Conservation (phyloP, 2,113 vertebrate species). For the Pholis gunnellus region DNA sequence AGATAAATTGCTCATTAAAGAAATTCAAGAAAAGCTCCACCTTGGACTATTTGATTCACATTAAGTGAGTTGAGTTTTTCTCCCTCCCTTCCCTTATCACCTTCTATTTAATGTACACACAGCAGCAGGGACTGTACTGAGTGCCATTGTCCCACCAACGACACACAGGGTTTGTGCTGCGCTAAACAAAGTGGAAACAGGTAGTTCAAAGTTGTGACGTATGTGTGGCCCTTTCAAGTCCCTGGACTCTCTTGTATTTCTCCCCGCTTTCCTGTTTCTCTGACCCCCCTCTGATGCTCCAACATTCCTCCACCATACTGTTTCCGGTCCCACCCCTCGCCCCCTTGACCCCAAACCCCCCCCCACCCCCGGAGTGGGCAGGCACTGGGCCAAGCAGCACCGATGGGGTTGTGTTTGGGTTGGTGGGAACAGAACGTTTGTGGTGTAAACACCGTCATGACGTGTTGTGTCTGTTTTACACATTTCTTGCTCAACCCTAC, state of each 20-base stretch:
- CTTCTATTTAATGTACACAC: constrained; percentile 9
- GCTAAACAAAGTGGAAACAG: constrained; percentile 27
- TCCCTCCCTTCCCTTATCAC: background rate
- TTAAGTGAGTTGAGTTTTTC: background rate
- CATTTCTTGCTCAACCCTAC: background rate
- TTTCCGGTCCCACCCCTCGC: constrained; percentile 57
- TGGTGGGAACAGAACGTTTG: background rate
- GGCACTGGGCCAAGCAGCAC: background rate
- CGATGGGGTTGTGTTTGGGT: background rate
- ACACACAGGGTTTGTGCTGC: constrained; percentile 1
- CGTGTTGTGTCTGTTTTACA: background rate
- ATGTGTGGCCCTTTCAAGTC: constrained; percentile 22
- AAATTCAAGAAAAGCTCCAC: background rate
- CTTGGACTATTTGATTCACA: background rate
- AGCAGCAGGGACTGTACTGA: background rate
- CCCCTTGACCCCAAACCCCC: background rate
- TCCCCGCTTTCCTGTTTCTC: constrained; percentile 54
- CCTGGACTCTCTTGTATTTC: constrained; percentile 9
- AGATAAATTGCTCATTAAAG: constrained; percentile 13
- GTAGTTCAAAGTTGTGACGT: constrained; percentile 5
- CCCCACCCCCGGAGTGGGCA: background rate
- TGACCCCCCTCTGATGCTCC: constrained; percentile 26
- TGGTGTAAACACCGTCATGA: background rate
- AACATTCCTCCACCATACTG: constrained; percentile 66
- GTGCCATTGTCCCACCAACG: constrained; percentile 8